These are phyloP conservation scores for Saccostrea echinata DNA, from an alignment of 1,140 invertebrate species.

Conservation along the genomic window DNA sequence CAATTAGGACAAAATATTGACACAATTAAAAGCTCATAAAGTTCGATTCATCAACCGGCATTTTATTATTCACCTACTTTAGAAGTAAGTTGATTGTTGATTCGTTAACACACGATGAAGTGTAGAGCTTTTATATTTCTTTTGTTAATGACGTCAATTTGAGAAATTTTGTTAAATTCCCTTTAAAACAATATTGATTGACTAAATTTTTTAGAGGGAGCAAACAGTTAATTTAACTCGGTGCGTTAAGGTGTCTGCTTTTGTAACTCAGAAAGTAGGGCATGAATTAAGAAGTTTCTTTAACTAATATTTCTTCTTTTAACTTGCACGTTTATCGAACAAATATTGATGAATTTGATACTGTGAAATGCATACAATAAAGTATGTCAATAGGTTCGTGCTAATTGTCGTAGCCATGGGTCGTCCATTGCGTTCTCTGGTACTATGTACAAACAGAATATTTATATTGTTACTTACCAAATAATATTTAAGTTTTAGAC, in stretches of 20 bases:
- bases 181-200: conserved; percentile 8
- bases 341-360: background rate
- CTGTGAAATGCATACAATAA: too few species aligned
- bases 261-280: background rate
- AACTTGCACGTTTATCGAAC: background rate
- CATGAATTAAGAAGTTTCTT: background rate
- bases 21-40: conserved; percentile 19
- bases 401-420: too few species aligned
- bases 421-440: too few species aligned
- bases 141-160: conserved; percentile 15
- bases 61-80: conserved; percentile 11
- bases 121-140: background rate
- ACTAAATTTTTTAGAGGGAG: background rate
- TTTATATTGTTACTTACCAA: too few species aligned
- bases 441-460: too few species aligned
- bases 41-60: conserved; percentile 17
- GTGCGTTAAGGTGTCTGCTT: background rate
- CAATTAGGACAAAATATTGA: conserved; percentile 29
- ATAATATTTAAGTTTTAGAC: too few species aligned
- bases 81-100: background rate
- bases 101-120: background rate
- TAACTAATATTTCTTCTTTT: background rate
- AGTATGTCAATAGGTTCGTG: too few species aligned
- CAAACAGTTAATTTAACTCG: background rate
- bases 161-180: background rate